Evolutionary conservation across 2,888 invertebrate genomes (phyloP).

Genomic region (Coecobrya sp.): DNA sequence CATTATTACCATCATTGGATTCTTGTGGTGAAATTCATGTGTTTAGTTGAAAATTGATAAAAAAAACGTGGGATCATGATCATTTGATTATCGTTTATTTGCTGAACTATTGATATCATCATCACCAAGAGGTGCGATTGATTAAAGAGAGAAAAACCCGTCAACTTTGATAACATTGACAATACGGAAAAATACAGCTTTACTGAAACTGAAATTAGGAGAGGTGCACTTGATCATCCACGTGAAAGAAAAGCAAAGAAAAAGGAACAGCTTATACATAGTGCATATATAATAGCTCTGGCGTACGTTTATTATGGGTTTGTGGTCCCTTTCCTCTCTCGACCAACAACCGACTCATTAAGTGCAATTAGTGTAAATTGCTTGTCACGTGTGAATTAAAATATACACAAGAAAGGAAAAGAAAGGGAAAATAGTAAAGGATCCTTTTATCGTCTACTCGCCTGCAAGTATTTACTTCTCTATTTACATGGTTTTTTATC

Average conservation of each 20-base stretch:
- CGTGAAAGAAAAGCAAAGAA: background rate
- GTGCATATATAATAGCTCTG: conserved; percentile 38
- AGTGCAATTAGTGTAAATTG: conserved; percentile 86
- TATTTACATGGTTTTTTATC: conserved; percentile 44
- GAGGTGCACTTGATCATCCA: conserved; percentile 35
- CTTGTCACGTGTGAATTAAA: conserved; percentile 85
- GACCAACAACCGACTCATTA: conserved; percentile 83
- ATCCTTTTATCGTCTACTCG: conserved; percentile 48
- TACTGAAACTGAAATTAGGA: background rate
- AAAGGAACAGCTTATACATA: conserved; percentile 20
- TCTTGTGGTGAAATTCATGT: conserved; percentile 47
- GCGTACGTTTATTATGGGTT: conserved; percentile 59
- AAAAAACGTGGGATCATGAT: conserved; percentile 36
- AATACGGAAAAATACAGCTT: background rate
- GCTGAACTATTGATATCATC: background rate
- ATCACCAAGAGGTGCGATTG: conserved; percentile 1
- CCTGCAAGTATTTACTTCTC: background rate
- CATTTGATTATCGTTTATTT: conserved; percentile 29
- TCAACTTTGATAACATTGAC: background rate
- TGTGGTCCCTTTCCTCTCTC: conserved; percentile 80
- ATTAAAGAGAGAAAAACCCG: background rate
- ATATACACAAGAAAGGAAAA: conserved; percentile 58
- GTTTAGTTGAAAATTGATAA: conserved; percentile 22
- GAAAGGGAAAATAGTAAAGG: conserved; percentile 60
- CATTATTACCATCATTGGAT: conserved; percentile 42